These are phyloP conservation scores for Anoplopoma fimbria DNA, from an alignment of 2,113 vertebrate species.

Conservation along the genomic window DNA sequence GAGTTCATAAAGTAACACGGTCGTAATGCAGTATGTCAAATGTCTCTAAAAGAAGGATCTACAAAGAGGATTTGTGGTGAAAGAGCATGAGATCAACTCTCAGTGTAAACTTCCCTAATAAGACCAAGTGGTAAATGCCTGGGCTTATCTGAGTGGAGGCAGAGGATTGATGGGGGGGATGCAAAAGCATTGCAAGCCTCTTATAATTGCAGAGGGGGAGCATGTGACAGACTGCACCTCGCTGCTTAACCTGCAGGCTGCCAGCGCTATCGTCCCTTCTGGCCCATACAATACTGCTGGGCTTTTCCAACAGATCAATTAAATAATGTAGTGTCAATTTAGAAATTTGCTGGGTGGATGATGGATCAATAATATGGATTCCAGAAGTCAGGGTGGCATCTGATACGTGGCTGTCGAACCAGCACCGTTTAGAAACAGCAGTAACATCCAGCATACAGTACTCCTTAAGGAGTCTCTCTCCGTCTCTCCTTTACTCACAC, in stretches of 20 bases:
- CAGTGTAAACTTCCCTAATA: constrained; percentile 61
- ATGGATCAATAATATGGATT: constrained; percentile 62
- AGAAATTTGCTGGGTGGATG: constrained; percentile 39
- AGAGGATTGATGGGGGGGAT: constrained; percentile 62
- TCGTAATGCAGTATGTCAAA: constrained; percentile 59
- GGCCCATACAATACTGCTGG: constrained; percentile 49
- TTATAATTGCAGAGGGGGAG: constrained; percentile 64
- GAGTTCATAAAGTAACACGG: constrained; percentile 38
- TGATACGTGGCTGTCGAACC: constrained; percentile 15
- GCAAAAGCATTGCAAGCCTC: constrained; percentile 69
- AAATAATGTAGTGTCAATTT: constrained; percentile 65
- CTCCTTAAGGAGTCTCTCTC: not conserved
- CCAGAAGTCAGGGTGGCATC: constrained; percentile 33
- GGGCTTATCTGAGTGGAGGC: constrained; percentile 69
- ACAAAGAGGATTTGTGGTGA: constrained; percentile 73
- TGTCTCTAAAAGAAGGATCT: constrained; percentile 61
- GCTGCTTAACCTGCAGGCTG: constrained; percentile 50
- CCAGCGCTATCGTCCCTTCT: constrained; percentile 30
- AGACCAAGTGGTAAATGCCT: constrained; percentile 57
- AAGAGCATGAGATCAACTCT: constrained; percentile 62
- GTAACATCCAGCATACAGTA: not conserved
- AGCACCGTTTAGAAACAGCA: constrained; percentile 1
- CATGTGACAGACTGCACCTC: constrained; percentile 49
- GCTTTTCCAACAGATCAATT: constrained; percentile 61
- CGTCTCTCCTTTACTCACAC: not conserved